Conservation (phyloP, 2,797 vertebrate genomes). For the Lepidocolaptes lacrymiger region DNA sequence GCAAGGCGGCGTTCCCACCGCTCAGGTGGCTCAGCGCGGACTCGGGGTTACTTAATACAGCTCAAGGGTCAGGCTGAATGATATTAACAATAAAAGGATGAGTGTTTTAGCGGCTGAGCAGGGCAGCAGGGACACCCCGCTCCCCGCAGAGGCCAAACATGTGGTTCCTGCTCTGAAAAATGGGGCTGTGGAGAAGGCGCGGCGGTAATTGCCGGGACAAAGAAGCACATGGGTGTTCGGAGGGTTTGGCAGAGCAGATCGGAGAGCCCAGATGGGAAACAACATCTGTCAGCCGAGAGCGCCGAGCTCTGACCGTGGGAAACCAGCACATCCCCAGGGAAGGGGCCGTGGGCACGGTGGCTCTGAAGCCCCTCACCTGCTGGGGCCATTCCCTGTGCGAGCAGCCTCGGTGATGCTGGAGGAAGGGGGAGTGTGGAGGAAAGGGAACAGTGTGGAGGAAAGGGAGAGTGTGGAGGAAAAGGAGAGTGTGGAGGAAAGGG, state of each 20-base stretch:
- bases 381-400: fast-evolving
- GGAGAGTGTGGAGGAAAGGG: background rate
- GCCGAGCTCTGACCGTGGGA: background rate
- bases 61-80: background rate
- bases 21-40: background rate
- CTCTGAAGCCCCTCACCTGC: background rate
- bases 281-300: background rate
- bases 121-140: background rate
- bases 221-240: background rate
- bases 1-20: background rate
- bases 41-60: background rate
- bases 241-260: background rate
- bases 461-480: background rate
- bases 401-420: fast-evolving
- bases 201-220: background rate
- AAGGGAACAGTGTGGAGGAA: background rate
- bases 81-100: fast-evolving
- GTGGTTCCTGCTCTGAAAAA: background rate
- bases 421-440: background rate
- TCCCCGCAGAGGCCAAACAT: background rate
- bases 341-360: fast-evolving
- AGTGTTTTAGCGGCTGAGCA: background rate
- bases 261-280: background rate
- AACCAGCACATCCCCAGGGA: background rate
- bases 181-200: constrained; percentile 26